phyloP scores from a whole-genome alignment of 2,797 vertebrate genomes.

The Avahi laniger region DNA sequence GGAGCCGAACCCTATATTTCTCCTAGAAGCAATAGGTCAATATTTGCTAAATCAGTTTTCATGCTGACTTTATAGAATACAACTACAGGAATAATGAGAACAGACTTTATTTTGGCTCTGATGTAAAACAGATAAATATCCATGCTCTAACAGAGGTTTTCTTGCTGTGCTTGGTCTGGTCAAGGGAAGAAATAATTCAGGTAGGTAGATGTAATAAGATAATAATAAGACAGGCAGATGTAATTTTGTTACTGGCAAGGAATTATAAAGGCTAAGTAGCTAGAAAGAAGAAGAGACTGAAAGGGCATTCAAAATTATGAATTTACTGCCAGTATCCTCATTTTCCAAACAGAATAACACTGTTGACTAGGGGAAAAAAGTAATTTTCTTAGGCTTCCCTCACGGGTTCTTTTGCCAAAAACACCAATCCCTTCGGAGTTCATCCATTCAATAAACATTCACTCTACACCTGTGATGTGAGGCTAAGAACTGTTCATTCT shows the following conservation, averaged over 20 bases:
- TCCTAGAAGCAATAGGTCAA: background rate
- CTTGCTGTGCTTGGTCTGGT: background rate
- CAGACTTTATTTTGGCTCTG: background rate
- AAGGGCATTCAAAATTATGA: constrained; percentile 18
- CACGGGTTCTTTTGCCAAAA: background rate
- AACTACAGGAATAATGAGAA: background rate
- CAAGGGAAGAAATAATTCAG: background rate
- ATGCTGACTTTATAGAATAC: background rate
- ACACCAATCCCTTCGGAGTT: background rate
- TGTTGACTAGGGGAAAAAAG: background rate
- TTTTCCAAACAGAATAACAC: background rate
- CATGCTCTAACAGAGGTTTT: background rate
- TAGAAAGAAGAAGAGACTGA: background rate
- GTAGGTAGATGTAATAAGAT: too few species aligned
- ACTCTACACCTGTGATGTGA: background rate
- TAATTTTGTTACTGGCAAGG: background rate
- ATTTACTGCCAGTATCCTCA: background rate
- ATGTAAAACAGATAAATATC: constrained; percentile 16
- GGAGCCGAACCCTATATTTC: background rate
- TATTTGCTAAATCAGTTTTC: background rate
- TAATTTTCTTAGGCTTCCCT: background rate
- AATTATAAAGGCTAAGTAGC: constrained; percentile 9
- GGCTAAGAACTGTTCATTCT: background rate
- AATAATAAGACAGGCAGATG: background rate
- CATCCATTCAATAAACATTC: background rate